A percentile compares a stretch with the other conserved stretches of the same genome.
Evolutionary conservation across 1,140 invertebrate species (phyloP).

Genomic region (Euwallacea similis): DNA sequence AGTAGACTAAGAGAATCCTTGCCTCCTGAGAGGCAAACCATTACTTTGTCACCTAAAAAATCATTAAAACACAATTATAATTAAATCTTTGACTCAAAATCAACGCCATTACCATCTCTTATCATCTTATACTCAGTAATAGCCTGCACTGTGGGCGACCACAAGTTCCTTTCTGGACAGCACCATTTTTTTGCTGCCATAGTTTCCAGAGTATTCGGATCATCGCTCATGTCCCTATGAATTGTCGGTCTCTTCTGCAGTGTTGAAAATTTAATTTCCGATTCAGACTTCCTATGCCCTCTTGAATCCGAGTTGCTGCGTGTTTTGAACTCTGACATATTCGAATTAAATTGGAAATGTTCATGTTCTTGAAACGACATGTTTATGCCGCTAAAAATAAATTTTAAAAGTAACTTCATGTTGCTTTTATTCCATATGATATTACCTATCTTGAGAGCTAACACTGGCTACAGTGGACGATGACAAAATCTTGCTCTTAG

Average conservation of each 20-base stretch:
- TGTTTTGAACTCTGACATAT: conserved; percentile 39
- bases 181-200: conserved; percentile 62
- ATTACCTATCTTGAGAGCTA: conserved; percentile 66
- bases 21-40: conserved; percentile 83
- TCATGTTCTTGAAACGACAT: conserved; percentile 72
- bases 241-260: conserved; percentile 43
- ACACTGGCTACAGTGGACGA: conserved; percentile 54
- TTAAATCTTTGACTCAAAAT: background rate
- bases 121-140: conserved; percentile 86
- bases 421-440: background rate
- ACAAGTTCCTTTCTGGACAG: conserved; percentile 76
- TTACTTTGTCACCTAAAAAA: conserved; percentile 65
- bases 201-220: conserved; percentile 34
- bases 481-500: conserved; percentile 43
- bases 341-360: conserved; percentile 41
- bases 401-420: background rate
- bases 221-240: conserved; percentile 39
- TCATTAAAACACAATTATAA: background rate
- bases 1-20: conserved; percentile 80
- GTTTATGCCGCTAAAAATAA: conserved; percentile 66
- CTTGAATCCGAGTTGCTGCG: conserved; percentile 48
- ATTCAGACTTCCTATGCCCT: conserved; percentile 40
- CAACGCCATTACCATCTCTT: conserved; percentile 59
- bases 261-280: conserved; percentile 44
- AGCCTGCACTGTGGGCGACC: conserved; percentile 79